phyloP scores from a whole-genome alignment of 2,113 vertebrate species.

The Grallaria varia region DNA sequence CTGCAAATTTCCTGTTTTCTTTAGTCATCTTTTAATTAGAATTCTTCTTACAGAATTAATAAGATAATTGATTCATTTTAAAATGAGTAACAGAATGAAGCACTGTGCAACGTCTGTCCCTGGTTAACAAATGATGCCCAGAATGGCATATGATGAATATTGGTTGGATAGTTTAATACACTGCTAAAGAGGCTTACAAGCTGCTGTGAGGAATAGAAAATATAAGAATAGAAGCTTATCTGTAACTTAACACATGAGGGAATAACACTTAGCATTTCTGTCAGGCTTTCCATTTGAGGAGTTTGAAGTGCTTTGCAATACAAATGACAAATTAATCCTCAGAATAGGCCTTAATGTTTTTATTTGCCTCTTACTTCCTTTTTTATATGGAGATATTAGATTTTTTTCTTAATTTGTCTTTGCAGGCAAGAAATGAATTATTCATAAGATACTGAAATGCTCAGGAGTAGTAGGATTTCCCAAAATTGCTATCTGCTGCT shows the following conservation, averaged over 20 bases:
- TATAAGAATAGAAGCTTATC: constrained; percentile 35
- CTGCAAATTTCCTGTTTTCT: background rate
- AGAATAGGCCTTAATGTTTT: background rate
- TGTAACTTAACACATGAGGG: constrained; percentile 23
- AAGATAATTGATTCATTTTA: constrained; percentile 34
- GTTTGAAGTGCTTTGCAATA: constrained; percentile 38
- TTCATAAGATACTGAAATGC: too few relatives aligned
- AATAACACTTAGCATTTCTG: constrained; percentile 46
- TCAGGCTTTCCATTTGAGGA: background rate
- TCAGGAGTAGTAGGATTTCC: background rate
- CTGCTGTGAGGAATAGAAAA: background rate
- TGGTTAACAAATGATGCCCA: constrained; percentile 32
- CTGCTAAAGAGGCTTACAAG: constrained; percentile 22
- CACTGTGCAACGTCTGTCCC: background rate
- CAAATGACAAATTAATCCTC: constrained; percentile 23
- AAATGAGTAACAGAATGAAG: constrained; percentile 6
- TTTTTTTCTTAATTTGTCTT: background rate
- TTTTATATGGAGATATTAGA: background rate
- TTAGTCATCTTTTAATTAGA: constrained; percentile 35
- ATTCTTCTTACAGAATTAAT: constrained; percentile 31
- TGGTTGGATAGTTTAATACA: constrained; percentile 29
- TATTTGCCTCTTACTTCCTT: background rate
- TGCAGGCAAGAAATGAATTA: background rate
- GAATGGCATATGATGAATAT: background rate
- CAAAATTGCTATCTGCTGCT: background rate